Evolutionary conservation across 2,888 invertebrate genomes (phyloP).

Genomic region (Aleiodes leptofemur): DNA sequence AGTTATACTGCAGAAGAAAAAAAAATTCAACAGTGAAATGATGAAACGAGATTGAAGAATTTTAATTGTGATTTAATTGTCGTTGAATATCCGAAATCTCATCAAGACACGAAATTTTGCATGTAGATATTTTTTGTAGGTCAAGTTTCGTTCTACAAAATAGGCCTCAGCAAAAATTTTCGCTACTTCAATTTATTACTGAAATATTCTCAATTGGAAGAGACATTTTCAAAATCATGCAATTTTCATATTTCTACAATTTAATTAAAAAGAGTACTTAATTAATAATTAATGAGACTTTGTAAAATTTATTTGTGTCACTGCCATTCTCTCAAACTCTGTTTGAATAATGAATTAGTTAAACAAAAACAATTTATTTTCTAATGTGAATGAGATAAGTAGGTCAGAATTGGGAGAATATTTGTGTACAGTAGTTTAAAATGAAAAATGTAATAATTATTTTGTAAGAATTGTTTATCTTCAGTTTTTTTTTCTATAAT

Average conservation of each 20-base stretch:
- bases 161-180: no score
- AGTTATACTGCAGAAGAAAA: no score
- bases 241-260: background rate
- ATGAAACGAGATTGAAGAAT: no score
- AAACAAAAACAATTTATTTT: constrained; percentile 27
- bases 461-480: constrained; percentile 68
- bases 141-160: no score
- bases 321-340: constrained; percentile 5
- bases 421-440: constrained; percentile 64
- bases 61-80: no score
- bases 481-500: constrained; percentile 62
- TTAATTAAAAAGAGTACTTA: constrained; percentile 2
- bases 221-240: background rate
- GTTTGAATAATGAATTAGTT: constrained; percentile 9
- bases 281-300: constrained; percentile 8
- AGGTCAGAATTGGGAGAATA: background rate
- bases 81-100: no score
- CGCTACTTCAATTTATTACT: no score
- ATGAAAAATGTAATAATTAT: constrained; percentile 59
- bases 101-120: no score
- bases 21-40: no score
- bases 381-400: constrained; percentile 43
- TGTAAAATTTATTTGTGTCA: background rate
- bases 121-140: no score
- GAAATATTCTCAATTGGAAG: no score